Percentiles rank a stretch among this genome's conserved stretches.
Evolutionary conservation across 2,113 vertebrate species (phyloP).

Genomic region (Esox niger): DNA sequence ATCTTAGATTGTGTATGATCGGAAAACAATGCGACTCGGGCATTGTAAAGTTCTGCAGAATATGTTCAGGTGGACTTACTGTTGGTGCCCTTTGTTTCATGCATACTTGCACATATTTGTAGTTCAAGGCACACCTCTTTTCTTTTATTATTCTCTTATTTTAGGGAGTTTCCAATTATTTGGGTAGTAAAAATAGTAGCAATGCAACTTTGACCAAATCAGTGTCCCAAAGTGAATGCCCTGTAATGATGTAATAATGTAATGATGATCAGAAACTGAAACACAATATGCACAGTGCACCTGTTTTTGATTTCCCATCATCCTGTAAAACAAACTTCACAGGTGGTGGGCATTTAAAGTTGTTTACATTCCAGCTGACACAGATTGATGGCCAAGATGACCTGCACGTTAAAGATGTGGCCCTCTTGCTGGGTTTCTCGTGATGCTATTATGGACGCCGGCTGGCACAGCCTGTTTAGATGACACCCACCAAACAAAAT

Average conservation of each 20-base stretch:
- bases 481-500: slow-evolving; percentile 59
- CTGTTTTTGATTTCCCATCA: slow-evolving; percentile 13
- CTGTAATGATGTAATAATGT: background rate
- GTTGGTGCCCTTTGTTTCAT: too few species aligned
- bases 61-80: too few species aligned
- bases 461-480: slow-evolving; percentile 61
- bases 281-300: slow-evolving; percentile 28
- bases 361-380: slow-evolving; percentile 66
- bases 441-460: slow-evolving; percentile 44
- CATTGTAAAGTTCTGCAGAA: background rate
- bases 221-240: too few species aligned
- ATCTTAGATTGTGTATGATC: background rate
- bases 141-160: too few species aligned
- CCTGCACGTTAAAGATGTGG: slow-evolving; percentile 29
- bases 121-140: too few species aligned
- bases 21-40: background rate
- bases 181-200: too few species aligned
- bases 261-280: background rate
- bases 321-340: slow-evolving; percentile 47
- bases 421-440: slow-evolving; percentile 31
- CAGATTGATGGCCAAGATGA: slow-evolving; percentile 48
- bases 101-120: too few species aligned
- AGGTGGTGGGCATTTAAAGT: slow-evolving; percentile 65
- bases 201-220: too few species aligned
- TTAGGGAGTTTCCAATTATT: too few species aligned